Evolutionary conservation across 2,888 invertebrate genomes (phyloP).

Genomic region (Platycheirus rosarum): DNA sequence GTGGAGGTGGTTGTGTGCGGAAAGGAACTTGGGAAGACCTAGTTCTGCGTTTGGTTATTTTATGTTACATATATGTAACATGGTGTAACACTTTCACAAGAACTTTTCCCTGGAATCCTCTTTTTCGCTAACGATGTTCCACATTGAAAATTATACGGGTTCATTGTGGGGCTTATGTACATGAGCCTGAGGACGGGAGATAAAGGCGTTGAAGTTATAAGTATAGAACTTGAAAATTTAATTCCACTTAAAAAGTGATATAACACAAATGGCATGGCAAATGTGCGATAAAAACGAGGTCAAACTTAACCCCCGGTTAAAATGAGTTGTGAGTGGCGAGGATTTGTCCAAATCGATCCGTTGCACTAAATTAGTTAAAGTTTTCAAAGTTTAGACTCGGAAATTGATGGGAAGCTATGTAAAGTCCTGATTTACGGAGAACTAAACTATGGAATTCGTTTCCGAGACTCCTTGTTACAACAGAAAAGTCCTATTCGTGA

Average conservation of each 20-base stretch:
- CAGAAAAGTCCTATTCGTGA: too few species aligned
- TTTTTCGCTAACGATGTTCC: not conserved
- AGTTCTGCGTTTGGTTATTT: slow-evolving; percentile 7
- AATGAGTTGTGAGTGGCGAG: not conserved
- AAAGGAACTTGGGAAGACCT: slow-evolving; percentile 27
- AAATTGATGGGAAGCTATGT: too few species aligned
- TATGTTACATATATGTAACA: not conserved
- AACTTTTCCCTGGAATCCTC: slow-evolving; percentile 8
- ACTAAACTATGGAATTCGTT: too few species aligned
- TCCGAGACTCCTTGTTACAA: too few species aligned
- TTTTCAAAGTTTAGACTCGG: too few species aligned
- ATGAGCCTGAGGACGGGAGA: slow-evolving; percentile 22
- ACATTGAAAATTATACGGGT: not conserved
- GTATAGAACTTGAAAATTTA: slow-evolving; percentile 29
- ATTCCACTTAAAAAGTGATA: slow-evolving; percentile 23
- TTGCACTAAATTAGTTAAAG: too few species aligned
- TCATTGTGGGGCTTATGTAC: slow-evolving; percentile 16
- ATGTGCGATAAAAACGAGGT: slow-evolving; percentile 2
- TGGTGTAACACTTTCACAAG: slow-evolving; percentile 25
- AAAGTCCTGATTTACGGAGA: too few species aligned
- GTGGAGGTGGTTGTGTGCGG: too few species aligned
- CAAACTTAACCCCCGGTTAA: not conserved
- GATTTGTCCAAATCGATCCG: too few species aligned
- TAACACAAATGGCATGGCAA: not conserved
- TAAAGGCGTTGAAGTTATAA: slow-evolving; percentile 31